Conservation (phyloP, 2,113 vertebrate species). For the Hiodon tergisus region DNA sequence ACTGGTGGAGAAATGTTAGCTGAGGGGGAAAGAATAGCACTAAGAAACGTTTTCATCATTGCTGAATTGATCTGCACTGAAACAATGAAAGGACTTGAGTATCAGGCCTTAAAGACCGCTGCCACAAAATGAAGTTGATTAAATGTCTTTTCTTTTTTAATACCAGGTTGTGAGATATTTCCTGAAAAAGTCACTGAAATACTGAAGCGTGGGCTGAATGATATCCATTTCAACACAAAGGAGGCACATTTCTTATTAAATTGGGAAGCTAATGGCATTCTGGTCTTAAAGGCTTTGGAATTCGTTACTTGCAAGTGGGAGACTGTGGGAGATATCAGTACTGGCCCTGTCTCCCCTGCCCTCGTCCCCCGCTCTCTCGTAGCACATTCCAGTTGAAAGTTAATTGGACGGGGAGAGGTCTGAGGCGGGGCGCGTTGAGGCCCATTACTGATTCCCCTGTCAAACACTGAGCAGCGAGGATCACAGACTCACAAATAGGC, state of each 20-base stretch:
- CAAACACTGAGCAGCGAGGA: conserved; percentile 69
- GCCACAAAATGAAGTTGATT: no score
- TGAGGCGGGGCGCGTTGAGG: conserved; percentile 63
- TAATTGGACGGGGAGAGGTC: conserved; percentile 70
- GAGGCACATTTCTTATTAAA: conserved; percentile 48
- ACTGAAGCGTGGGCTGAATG: conserved; percentile 26
- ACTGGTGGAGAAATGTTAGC: no score
- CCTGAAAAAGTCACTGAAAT: conserved; percentile 6
- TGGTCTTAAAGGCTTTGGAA: conserved; percentile 55
- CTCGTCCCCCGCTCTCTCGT: conserved; percentile 39
- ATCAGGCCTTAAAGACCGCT: neutral
- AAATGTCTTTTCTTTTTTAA: neutral
- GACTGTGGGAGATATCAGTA: conserved; percentile 37
- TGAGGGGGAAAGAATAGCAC: no score
- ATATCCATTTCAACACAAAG: conserved; percentile 35
- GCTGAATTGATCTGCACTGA: no score
- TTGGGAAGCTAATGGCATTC: conserved; percentile 46
- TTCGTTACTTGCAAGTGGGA: conserved; percentile 54
- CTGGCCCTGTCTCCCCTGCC: conserved; percentile 38
- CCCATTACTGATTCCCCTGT: conserved; percentile 72
- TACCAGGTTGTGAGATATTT: neutral
- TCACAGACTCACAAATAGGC: conserved; percentile 77
- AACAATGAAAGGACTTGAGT: no score
- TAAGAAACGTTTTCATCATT: no score
- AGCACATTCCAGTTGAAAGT: conserved; percentile 66